Conservation (phyloP, 2,888 invertebrate genomes). For the Abrostola triplasia region DNA sequence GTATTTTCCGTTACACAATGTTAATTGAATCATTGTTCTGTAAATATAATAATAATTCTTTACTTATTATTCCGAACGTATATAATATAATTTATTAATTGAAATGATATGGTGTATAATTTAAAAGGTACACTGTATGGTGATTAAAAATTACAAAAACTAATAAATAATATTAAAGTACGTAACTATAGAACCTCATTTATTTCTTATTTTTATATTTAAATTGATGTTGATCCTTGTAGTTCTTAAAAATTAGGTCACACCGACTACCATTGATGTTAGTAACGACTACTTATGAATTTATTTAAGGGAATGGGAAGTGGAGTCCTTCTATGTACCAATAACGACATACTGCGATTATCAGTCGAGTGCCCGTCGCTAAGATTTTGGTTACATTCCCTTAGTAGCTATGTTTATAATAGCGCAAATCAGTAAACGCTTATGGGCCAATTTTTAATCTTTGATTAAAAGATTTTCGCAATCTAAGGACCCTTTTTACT, state of each 20-base stretch:
- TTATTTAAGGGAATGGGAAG: not conserved
- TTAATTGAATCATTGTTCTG: slow-evolving; percentile 22
- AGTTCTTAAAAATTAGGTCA: slow-evolving; percentile 2
- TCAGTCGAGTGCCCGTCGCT: not conserved
- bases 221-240: not conserved
- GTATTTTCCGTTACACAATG: not conserved
- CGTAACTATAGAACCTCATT: not conserved
- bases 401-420: not conserved
- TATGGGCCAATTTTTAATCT: slow-evolving; percentile 1
- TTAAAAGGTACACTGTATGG: slow-evolving; percentile 43
- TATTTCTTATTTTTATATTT: not conserved
- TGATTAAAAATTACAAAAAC: slow-evolving; percentile 14
- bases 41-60: slow-evolving; percentile 19
- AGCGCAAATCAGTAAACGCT: not conserved
- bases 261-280: slow-evolving; percentile 2
- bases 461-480: slow-evolving; percentile 9
- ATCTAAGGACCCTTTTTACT: slow-evolving; percentile 20
- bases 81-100: slow-evolving; percentile 24
- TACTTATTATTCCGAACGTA: slow-evolving; percentile 25
- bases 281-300: not conserved
- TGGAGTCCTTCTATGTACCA: slow-evolving; percentile 2
- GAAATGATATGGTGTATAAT: slow-evolving; percentile 47
- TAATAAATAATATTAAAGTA: slow-evolving; percentile 5
- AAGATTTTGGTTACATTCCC: slow-evolving; percentile 2
- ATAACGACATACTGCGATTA: not conserved